Conservation (phyloP, 2,888 invertebrate genomes). For the Microctonus hyperodae region DNA sequence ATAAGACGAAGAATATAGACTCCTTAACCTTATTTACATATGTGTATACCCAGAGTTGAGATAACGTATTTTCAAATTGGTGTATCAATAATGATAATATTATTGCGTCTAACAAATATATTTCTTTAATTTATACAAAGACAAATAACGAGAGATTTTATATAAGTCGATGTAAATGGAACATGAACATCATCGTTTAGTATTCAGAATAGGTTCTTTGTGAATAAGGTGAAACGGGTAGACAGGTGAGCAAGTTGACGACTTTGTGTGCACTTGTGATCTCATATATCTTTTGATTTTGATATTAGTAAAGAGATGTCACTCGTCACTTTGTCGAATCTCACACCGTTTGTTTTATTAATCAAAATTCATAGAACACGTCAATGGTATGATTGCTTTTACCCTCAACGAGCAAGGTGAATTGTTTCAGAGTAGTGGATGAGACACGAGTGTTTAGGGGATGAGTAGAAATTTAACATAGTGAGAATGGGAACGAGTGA, state of each 20-base stretch:
- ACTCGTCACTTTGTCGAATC: conserved; percentile 35
- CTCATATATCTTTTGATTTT: conserved; percentile 15
- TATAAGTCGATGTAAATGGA: not conserved
- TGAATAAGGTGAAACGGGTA: not conserved
- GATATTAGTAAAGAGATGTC: conserved; percentile 44
- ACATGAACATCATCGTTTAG: not conserved
- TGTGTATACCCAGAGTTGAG: not conserved
- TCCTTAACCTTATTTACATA: not conserved
- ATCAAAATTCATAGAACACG: conserved; percentile 54
- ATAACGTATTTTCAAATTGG: not conserved
- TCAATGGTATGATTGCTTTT: conserved; percentile 36
- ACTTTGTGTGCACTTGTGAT: not conserved
- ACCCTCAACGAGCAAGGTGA: conserved; percentile 34
- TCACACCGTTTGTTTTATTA: conserved; percentile 48
- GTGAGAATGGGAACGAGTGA: conserved; percentile 4
- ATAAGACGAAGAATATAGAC: conserved; percentile 3
- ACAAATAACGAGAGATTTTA: not conserved
- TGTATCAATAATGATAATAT: not conserved
- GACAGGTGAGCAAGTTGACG: not conserved
- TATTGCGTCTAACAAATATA: too few species aligned
- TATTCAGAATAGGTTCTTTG: not conserved
- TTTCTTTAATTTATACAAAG: too few species aligned
- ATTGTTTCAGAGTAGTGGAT: not conserved
- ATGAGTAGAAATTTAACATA: conserved; percentile 17
- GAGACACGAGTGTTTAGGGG: conserved; percentile 13